A percentile compares a stretch with the other conserved stretches of the same genome.
Conservation (phyloP, 2,888 invertebrate species). For the Entomobrya proxima region DNA sequence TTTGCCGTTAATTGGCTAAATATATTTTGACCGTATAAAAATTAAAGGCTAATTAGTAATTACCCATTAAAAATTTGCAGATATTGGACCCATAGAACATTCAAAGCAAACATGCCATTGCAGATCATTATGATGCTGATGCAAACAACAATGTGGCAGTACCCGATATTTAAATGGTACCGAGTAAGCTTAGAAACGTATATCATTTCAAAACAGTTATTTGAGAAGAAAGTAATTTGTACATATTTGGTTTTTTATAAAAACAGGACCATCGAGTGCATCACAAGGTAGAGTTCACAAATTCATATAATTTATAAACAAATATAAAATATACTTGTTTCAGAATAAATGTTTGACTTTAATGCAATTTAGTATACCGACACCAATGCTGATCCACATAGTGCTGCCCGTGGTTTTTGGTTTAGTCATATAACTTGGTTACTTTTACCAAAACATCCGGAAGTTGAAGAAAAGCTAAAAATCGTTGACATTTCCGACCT, state of each 20-base stretch:
- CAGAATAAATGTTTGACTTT: not conserved
- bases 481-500: constrained; percentile 90
- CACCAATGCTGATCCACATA: constrained; percentile 95
- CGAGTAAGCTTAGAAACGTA: no score
- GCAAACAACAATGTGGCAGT: not conserved
- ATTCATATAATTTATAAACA: not conserved
- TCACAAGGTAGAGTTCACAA: not conserved
- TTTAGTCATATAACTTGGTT: constrained; percentile 98
- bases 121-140: not conserved
- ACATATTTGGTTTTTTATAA: no score
- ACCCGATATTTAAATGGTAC: not conserved
- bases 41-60: no score
- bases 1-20: no score
- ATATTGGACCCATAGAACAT: constrained; percentile 24
- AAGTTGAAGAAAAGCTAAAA: constrained; percentile 90
- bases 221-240: no score
- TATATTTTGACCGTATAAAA: no score
- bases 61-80: no score
- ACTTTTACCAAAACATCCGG: constrained; percentile 91
- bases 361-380: constrained; percentile 83
- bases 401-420: constrained; percentile 93
- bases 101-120: not conserved
- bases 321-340: not conserved
- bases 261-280: constrained; percentile 6
- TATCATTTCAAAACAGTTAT: no score